Base-by-base conservation (phyloP, 2,888 invertebrate genomes). In the Acrobasis consociella region DNA sequence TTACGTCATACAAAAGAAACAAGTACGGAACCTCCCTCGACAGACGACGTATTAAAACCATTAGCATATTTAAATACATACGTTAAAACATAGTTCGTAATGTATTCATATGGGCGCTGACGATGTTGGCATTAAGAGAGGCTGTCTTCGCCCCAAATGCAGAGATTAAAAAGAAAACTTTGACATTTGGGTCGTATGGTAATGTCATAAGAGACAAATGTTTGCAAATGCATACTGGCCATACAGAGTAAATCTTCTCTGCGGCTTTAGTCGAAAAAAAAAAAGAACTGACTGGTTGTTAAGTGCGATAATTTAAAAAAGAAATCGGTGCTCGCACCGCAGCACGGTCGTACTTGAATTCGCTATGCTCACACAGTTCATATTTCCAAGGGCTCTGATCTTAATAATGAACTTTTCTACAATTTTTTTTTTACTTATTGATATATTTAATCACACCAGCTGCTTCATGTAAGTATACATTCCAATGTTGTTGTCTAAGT, bases 111-210 rank as follows among this genome's bases (percentile, higher is more conserved):
- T 67, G 68, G 60, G 63, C 66, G 69, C 68, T 64, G 65, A 68
- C 73, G 80, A 7, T 85, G 78, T 79, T 81, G 81, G 75, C 77
- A 75, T 76, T 74, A 73, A 68, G 72, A 80, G 74, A 76, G 69
- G 65, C 67, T 73, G 67, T 64, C 68, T 72, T 71, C 62, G 68
- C 66, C 75, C 65, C 75, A 81, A 72, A 77, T 77, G 78, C 80
- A 70, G 59, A 67, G 60, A 65, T 65, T 64, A 68, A 73, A 71
- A 64, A 62, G 65, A 66, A 66, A 68, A 62, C 53, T 56, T 56
- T 56, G 42, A 56, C 56, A 56, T 64, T 60, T 52, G 58, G 46
- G 37, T 62, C 62, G 65, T 70, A 71, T 69, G 70, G 69, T 65
- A 74, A 67, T 66, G 61, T 67, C 58, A 65, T 62, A 56, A 42